A percentile compares a stretch with the other conserved stretches of the same genome.
phyloP scores from a whole-genome alignment of 2,888 invertebrate species.

The Drosophila rellima region DNA sequence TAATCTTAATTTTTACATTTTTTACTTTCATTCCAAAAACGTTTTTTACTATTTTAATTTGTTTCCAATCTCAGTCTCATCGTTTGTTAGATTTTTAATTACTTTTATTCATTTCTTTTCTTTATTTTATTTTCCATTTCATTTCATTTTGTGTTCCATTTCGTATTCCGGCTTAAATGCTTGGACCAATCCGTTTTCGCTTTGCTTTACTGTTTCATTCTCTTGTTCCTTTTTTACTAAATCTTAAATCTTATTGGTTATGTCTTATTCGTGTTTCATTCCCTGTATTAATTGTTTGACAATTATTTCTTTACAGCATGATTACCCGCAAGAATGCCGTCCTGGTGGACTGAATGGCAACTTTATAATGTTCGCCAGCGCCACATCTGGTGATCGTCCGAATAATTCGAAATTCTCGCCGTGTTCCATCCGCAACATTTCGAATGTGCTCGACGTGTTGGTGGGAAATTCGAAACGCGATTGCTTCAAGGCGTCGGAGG shows the following conservation, averaged over 20 bases:
- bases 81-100: background rate
- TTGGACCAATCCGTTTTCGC: no score
- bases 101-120: background rate
- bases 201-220: no score
- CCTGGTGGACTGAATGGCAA: constrained; percentile 97
- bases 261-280: constrained; percentile 1
- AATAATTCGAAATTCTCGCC: constrained; percentile 99
- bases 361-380: constrained; percentile 99
- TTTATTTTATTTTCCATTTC: background rate
- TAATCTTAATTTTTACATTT: no score
- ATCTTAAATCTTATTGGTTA: no score
- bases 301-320: constrained; percentile 89
- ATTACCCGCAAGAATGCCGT: constrained; percentile 95
- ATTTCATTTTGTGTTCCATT: no score
- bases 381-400: constrained; percentile 98
- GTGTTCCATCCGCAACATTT: constrained; percentile 98
- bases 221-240: no score
- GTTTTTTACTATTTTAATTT: no score
- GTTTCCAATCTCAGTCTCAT: no score
- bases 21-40: no score
- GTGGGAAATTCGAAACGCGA: constrained; percentile 96
- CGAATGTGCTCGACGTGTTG: constrained; percentile 96
- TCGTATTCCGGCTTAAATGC: no score
- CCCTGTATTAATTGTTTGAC: background rate
- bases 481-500: constrained; percentile 96